Conservation (phyloP, 2,113 vertebrate species). For the Burhinus bistriatus region DNA sequence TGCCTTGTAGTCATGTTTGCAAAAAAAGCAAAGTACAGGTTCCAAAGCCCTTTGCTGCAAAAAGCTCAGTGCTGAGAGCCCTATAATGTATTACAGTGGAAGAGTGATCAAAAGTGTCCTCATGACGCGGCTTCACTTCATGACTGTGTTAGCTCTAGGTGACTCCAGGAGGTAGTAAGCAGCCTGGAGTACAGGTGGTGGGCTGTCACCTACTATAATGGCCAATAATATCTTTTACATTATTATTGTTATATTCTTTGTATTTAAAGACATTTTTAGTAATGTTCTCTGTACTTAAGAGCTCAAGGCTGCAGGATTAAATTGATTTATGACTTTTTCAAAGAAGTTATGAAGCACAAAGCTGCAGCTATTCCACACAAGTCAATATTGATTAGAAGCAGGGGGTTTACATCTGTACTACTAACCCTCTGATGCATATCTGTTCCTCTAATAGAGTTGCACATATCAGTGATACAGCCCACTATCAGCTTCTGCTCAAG, state of each 20-base stretch:
- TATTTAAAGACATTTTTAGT: background rate
- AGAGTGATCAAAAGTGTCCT: background rate
- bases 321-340: background rate
- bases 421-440: background rate
- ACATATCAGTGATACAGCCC: background rate
- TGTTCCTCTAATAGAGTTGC: background rate
- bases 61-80: background rate
- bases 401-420: background rate
- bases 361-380: background rate
- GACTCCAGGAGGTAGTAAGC: too few relatives aligned
- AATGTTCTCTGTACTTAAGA: background rate
- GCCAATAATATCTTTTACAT: background rate
- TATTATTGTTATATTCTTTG: background rate
- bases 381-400: background rate
- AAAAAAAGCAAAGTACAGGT: background rate
- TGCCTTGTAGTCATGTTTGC: background rate
- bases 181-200: background rate
- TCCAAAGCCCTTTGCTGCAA: background rate
- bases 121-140: background rate
- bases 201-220: background rate
- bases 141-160: background rate
- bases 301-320: background rate
- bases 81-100: background rate
- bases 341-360: background rate
- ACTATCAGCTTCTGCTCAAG: background rate